phyloP scores from a whole-genome alignment of 2,113 vertebrate genomes.

The Meles meles region DNA sequence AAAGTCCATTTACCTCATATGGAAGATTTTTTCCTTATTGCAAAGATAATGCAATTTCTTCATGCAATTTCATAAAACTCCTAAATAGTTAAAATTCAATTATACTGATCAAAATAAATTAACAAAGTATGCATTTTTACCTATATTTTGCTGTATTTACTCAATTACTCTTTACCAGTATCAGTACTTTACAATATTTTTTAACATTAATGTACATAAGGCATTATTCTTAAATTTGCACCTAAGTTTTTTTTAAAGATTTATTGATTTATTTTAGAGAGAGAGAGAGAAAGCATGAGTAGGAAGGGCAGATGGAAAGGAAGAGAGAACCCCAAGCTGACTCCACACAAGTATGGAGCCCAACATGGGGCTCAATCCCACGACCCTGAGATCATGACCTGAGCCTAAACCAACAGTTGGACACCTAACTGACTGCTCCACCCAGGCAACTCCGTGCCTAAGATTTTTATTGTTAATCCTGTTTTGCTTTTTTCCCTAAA shows the following conservation, averaged over 20 bases:
- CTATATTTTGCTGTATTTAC: background rate
- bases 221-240: background rate
- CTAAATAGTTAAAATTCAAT: constrained; percentile 49
- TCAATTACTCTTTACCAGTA: background rate
- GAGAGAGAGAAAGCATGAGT: background rate
- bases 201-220: background rate
- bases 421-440: background rate
- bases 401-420: background rate
- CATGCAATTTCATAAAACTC: background rate
- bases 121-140: background rate
- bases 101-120: constrained; percentile 7
- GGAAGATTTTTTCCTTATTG: background rate
- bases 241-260: background rate
- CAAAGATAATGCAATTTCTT: too few species aligned
- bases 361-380: background rate
- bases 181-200: background rate
- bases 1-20: background rate
- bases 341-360: background rate
- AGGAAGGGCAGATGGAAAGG: background rate
- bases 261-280: background rate
- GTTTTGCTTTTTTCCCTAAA: background rate
- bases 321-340: background rate
- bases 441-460: background rate
- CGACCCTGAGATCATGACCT: background rate
- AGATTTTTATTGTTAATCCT: background rate